Conservation (phyloP, 2,113 vertebrate genomes). For the Geococcyx californianus region DNA sequence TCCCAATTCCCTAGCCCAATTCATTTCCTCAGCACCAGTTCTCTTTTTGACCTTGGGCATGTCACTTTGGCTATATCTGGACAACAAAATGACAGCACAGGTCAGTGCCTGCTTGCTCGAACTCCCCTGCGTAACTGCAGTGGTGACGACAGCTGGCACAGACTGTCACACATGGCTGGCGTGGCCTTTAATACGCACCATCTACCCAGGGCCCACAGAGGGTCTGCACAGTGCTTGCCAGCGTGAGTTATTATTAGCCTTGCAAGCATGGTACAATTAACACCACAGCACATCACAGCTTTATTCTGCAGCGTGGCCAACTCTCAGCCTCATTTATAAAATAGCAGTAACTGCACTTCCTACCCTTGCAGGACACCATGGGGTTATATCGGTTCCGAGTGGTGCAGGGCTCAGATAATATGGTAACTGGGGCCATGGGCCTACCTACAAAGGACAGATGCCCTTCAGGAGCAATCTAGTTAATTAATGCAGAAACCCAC, state of each 20-base stretch:
- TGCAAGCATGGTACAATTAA: fast-evolving
- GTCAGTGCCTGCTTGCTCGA: background rate
- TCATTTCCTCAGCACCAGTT: fast-evolving
- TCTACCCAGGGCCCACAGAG: background rate
- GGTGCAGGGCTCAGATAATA: background rate
- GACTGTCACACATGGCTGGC: background rate
- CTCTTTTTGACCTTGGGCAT: background rate
- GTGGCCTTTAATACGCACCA: background rate
- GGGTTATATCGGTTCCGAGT: background rate
- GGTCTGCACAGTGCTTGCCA: background rate
- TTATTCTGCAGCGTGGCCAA: background rate
- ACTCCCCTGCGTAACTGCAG: background rate
- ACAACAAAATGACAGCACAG: background rate
- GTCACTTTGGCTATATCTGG: background rate
- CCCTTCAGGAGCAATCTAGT: background rate
- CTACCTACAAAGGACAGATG: background rate
- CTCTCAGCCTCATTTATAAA: background rate
- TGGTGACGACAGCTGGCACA: background rate
- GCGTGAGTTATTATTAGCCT: background rate
- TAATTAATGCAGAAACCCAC: fast-evolving
- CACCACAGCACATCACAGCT: background rate
- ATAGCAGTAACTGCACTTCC: background rate
- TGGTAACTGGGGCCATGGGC: background rate
- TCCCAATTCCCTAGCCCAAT: background rate
- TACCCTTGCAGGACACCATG: background rate